phyloP scores from a whole-genome alignment of 2,888 invertebrate genomes.

The Caenorhabditis zanzibari region DNA sequence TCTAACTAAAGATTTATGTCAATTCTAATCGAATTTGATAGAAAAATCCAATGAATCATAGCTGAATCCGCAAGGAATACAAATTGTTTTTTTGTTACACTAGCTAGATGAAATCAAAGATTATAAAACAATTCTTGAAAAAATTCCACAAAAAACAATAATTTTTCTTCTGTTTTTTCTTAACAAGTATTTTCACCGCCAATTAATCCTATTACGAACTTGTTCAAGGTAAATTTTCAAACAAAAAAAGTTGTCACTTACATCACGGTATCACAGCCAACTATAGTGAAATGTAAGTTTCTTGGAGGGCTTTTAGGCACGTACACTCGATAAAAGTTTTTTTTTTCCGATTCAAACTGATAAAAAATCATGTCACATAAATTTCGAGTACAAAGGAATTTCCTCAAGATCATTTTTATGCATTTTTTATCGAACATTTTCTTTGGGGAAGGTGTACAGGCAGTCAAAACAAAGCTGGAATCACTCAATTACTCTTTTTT shows the following conservation, averaged over 20 bases:
- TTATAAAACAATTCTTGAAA: too few relatives aligned
- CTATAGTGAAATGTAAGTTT: neutral
- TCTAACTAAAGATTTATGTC: neutral
- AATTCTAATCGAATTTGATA: neutral
- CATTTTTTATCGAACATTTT: conserved; percentile 16
- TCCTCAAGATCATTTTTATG: neutral
- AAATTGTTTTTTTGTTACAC: too few relatives aligned
- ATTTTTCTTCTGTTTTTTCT: too few relatives aligned
- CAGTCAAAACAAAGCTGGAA: conserved; percentile 51
- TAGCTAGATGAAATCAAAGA: too few relatives aligned
- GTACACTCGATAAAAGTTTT: conserved; percentile 8
- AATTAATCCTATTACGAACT: conserved; percentile 30
- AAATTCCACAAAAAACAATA: too few relatives aligned
- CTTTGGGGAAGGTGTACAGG: conserved; percentile 52
- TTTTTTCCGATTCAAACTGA: neutral
- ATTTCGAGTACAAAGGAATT: too few relatives aligned
- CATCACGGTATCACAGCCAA: neutral
- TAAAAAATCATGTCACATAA: neutral
- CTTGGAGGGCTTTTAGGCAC: conserved; percentile 1
- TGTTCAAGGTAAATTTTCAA: neutral
- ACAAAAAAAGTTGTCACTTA: neutral
- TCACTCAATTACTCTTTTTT: conserved; percentile 17
- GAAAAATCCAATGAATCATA: too few relatives aligned
- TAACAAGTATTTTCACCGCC: neutral
- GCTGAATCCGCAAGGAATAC: too few relatives aligned